Evolutionary conservation across 1,140 invertebrate species (phyloP), one percentile per base, ranked within the genome.

Genomic region (Dinothrombium tinctorium): DNA sequence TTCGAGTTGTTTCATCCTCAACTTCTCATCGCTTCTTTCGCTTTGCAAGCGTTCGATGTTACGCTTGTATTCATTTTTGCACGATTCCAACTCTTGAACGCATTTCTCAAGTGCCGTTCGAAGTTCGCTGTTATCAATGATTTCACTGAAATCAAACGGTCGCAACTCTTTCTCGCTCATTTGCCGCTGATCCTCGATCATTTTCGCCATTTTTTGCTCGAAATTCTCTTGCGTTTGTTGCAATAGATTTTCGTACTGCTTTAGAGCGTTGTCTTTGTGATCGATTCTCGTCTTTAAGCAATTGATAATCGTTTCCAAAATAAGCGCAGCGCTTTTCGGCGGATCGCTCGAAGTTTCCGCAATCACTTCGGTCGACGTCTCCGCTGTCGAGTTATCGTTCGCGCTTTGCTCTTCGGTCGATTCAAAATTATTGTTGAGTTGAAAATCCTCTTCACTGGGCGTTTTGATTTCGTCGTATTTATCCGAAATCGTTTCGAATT

Each of bases 301-400:
- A 5, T 31, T n/a, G 11, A 40, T 40, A n/a, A 40, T 40, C n/a
- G 37, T 38, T 38, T 38, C 37, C 9, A 38, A 25, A 24, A 38
- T 38, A 35, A 35, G 9, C 12, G 20, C 9, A 35, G 12, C 17
- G 12, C 15, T 29, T 29, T 15, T 29, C 28, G 15, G 12, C 4
- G 12, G 12, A 29, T n/a, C 4, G 11, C 11, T 11, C 28, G 15
- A n/a, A 11, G 11, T 15, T 29, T 15, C 15, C 28, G 12, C 28
- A 11, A 29, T 29, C 28, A 29, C 1, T 3, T 35, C 17, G 9
- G 11, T 17, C 33, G 12, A 2, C 17, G 11, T 9, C 17, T 35
- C 1, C 12, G 9, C 2, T 14, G 14, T 19, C 12, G 2, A 9
- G 9, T 15, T 17, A n/a, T 15, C 3, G 9, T 15, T 7, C 17